Evolutionary conservation across 2,113 vertebrate genomes (phyloP).

Genomic region (Alethe castanea): DNA sequence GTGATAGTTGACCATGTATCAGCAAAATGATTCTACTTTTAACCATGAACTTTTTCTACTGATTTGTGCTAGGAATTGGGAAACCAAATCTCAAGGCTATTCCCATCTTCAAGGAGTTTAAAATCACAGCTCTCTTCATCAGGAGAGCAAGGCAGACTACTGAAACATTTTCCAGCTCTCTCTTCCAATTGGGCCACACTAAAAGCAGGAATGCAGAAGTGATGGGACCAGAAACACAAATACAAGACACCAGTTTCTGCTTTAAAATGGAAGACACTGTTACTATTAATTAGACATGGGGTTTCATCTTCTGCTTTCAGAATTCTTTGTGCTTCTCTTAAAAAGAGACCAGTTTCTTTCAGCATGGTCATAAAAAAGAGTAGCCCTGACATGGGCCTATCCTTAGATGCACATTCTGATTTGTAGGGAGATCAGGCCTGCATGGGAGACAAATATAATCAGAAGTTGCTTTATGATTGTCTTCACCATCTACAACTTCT

Average conservation of each 20-base stretch:
- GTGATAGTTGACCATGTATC: neutral
- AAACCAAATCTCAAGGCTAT: neutral
- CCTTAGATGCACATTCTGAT: neutral
- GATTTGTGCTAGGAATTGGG: neutral
- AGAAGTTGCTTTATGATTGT: neutral
- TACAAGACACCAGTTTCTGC: neutral
- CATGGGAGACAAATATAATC: neutral
- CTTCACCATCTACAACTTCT: neutral
- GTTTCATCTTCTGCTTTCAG: neutral
- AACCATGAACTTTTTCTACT: neutral
- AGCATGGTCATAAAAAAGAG: neutral
- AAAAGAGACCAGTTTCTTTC: neutral
- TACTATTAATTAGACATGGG: neutral
- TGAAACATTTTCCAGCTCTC: neutral
- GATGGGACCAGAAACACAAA: neutral
- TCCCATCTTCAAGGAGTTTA: neutral
- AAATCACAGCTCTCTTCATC: neutral
- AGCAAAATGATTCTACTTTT: neutral
- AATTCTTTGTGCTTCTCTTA: neutral
- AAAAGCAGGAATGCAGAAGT: neutral
- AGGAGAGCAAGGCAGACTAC: neutral
- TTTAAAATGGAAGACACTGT: neutral
- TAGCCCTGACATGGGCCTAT: neutral
- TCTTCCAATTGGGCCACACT: neutral
- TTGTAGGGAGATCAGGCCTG: neutral